These are phyloP conservation scores for Caenorhabditis wallacei DNA, from an alignment of 2,888 invertebrate species.

Conservation along the genomic window DNA sequence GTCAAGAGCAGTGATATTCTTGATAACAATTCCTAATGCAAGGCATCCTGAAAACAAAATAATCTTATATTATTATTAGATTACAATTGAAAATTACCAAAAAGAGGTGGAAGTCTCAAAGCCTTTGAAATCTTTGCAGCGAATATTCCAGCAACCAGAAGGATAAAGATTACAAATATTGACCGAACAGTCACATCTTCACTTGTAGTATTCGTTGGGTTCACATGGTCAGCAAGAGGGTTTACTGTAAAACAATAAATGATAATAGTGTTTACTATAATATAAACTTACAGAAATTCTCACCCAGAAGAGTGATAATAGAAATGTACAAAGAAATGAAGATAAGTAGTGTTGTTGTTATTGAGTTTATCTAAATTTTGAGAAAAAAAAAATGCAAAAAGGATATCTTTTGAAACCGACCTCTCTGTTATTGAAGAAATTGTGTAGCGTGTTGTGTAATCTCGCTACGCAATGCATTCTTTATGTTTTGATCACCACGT, in stretches of 20 bases:
- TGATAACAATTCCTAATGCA: conserved; percentile 57
- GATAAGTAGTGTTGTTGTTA: conserved; percentile 45
- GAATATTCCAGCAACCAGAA: conserved; percentile 50
- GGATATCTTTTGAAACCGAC: conserved; percentile 16
- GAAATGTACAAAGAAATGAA: conserved; percentile 61
- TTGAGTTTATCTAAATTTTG: conserved; percentile 51
- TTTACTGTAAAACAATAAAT: conserved; percentile 31
- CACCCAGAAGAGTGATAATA: conserved; percentile 61
- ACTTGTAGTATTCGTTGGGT: conserved; percentile 24
- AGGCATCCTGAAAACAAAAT: conserved; percentile 51
- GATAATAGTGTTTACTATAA: no score
- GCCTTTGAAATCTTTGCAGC: conserved; percentile 55
- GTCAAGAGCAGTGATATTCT: conserved; percentile 49
- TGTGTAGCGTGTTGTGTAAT: conserved; percentile 65
- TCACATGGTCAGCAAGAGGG: conserved; percentile 53
- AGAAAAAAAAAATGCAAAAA: background rate
- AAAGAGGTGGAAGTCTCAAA: conserved; percentile 56
- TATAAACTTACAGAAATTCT: conserved; percentile 61
- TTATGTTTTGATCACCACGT: conserved; percentile 58
- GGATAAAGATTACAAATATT: conserved; percentile 59
- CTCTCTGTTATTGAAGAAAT: conserved; percentile 65
- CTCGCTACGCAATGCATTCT: conserved; percentile 65
- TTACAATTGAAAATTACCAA: conserved; percentile 24
- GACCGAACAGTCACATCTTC: conserved; percentile 63
- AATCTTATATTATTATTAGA: no score